Conservation (phyloP, 2,113 vertebrate genomes). For the Hippocampus guttulatus region DNA sequence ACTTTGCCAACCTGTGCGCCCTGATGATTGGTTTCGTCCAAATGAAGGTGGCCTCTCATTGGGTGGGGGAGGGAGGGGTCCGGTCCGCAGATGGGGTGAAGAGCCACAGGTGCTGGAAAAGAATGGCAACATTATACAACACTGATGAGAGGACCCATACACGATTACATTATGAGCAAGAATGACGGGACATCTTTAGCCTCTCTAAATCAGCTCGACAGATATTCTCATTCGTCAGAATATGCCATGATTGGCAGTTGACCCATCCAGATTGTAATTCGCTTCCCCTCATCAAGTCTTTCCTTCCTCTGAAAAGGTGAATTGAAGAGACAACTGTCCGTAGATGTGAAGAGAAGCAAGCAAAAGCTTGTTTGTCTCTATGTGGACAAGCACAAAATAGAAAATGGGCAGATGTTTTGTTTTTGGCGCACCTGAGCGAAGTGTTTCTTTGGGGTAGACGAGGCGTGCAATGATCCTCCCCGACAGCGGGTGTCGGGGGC, state of each 20-base stretch:
- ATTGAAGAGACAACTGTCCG: too few relatives aligned
- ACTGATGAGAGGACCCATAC: not conserved
- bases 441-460: constrained; percentile 84
- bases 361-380: too few relatives aligned
- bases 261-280: too few relatives aligned
- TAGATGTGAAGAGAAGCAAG: too few relatives aligned
- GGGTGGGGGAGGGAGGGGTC: constrained; percentile 82
- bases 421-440: constrained; percentile 72
- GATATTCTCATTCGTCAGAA: too few relatives aligned
- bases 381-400: too few relatives aligned
- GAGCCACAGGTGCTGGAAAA: constrained; percentile 54
- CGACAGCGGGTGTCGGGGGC: constrained; percentile 66
- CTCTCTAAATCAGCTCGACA: too few relatives aligned
- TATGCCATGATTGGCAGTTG: too few relatives aligned
- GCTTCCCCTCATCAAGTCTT: too few relatives aligned
- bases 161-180: not conserved
- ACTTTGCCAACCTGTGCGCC: constrained; percentile 75
- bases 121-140: not conserved
- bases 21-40: constrained; percentile 77
- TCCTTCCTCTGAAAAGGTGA: too few relatives aligned
- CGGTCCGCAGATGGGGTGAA: constrained; percentile 66
- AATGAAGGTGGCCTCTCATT: constrained; percentile 84
- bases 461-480: constrained; percentile 76
- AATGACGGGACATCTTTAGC: too few relatives aligned
- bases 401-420: not conserved